Base-by-base conservation (phyloP, 2,113 vertebrate genomes). In the Sapajus apella region DNA sequence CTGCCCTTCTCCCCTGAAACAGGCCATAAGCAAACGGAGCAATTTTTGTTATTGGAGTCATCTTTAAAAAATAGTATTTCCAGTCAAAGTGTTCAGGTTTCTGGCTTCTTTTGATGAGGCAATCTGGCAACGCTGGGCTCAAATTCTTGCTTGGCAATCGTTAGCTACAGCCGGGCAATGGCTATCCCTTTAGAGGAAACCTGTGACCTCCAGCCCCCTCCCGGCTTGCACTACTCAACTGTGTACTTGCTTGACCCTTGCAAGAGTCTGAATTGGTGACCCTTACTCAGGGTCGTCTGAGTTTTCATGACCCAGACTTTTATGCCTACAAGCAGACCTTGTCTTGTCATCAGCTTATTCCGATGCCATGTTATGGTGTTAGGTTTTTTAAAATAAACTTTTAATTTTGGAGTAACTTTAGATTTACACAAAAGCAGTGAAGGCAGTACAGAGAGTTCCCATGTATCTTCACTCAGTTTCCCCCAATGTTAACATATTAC, bases 161-260 rank as follows among this genome's bases (percentile, higher is more conserved):
- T 20, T 12, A 6, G 56, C 21, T 13, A 12, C 2, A 45, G 50
- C 47, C 8, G 8, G 56, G 4, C 1, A 5, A 47, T 18, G 37
- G 6, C 35, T 66, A 17, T 45, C 25, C 45, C 55, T 75, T 45
- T 47, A 68, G 14, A 77, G 58, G 80, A 43, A 79, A 32, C 7
- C 23, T 25, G 4, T 18, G 23, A 2, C n/a, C 21, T 43, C 43
- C 64, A 91, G 35, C 6, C 14, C 35, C 13, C 8, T 13, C 5
- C 9, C 0, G 25, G 18, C n/a, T 45, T 87, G 3, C 0, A 4
- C 37, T 72, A 4, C 37, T 76, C 12, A 35, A 1, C 8, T 10
- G 0, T 6, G 76, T n/a, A 21, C 30, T 32, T 40, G 45, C 52
- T 66, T 70, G 58, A 30, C 12, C 6, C 23, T 56, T 66, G 25